Percentiles rank a stretch among this genome's conserved stretches.
Evolutionary conservation across 2,888 invertebrate genomes (phyloP).

Genomic region (Syritta pipiens): DNA sequence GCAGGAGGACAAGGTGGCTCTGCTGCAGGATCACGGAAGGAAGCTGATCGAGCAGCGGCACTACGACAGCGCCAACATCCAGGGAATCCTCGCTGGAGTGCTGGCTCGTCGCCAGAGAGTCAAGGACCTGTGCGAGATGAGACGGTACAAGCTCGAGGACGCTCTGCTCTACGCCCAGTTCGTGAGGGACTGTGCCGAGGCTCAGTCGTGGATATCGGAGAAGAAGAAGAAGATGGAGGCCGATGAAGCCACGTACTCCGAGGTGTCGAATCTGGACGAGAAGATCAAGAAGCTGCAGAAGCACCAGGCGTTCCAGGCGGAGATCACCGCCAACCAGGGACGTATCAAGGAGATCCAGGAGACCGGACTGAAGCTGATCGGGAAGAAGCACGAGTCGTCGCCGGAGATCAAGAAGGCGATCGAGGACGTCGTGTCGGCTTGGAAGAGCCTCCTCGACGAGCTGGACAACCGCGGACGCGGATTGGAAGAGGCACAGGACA

Average conservation of each 20-base stretch:
- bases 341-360: conserved; percentile 90
- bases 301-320: conserved; percentile 96
- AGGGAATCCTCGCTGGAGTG: conserved; percentile 87
- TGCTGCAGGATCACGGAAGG: conserved; percentile 90
- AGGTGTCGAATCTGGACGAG: conserved; percentile 92
- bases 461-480: conserved; percentile 85
- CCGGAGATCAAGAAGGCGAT: conserved; percentile 86
- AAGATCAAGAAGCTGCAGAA: conserved; percentile 97
- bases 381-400: conserved; percentile 86
- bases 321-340: conserved; percentile 91
- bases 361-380: conserved; percentile 85
- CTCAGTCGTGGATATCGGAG: conserved; percentile 94
- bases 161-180: conserved; percentile 93
- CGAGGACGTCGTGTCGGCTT: conserved; percentile 85
- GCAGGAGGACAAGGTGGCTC: conserved; percentile 90
- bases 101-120: conserved; percentile 85
- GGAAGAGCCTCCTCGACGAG: conserved; percentile 88
- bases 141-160: conserved; percentile 86
- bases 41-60: conserved; percentile 94
- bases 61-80: conserved; percentile 91
- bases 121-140: conserved; percentile 83
- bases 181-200: conserved; percentile 93
- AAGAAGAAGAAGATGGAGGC: conserved; percentile 92
- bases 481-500: conserved; percentile 97
- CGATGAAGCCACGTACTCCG: conserved; percentile 83